Conservation (phyloP, 2,113 vertebrate species). For the Proteles cristata region DNA sequence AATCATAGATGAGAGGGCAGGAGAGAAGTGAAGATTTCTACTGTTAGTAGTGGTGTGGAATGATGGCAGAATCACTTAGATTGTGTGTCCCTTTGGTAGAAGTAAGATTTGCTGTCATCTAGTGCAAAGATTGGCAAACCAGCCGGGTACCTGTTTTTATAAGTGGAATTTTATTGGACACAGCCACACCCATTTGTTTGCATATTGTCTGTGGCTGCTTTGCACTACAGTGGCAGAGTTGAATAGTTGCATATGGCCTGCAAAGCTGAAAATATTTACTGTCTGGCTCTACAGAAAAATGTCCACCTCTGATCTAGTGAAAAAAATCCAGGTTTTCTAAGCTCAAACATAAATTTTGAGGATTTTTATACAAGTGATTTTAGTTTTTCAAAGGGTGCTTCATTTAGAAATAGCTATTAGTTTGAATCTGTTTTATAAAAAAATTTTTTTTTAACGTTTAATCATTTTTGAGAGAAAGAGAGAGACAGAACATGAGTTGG, state of each 20-base stretch:
- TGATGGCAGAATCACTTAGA: not conserved
- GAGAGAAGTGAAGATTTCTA: not conserved
- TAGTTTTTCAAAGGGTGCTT: slow-evolving; percentile 19
- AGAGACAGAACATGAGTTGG: no score
- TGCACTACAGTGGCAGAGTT: not conserved
- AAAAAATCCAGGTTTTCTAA: not conserved
- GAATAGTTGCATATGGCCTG: not conserved
- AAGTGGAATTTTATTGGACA: not conserved
- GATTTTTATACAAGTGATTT: slow-evolving; percentile 23
- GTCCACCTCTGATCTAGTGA: not conserved
- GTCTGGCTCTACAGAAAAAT: not conserved
- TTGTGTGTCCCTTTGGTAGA: not conserved
- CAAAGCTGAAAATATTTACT: not conserved
- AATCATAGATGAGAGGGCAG: not conserved
- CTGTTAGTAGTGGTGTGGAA: not conserved
- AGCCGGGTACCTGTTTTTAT: not conserved
- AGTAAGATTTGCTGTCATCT: not conserved
- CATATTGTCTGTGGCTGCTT: not conserved
- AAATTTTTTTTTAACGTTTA: no score
- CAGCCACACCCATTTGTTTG: not conserved
- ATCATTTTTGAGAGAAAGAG: no score
- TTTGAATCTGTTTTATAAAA: not conserved
- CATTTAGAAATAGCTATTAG: not conserved
- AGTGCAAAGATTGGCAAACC: not conserved
- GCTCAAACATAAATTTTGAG: not conserved